Evolutionary conservation across 2,888 invertebrate species (phyloP).

Genomic region (Endomychus coccineus): DNA sequence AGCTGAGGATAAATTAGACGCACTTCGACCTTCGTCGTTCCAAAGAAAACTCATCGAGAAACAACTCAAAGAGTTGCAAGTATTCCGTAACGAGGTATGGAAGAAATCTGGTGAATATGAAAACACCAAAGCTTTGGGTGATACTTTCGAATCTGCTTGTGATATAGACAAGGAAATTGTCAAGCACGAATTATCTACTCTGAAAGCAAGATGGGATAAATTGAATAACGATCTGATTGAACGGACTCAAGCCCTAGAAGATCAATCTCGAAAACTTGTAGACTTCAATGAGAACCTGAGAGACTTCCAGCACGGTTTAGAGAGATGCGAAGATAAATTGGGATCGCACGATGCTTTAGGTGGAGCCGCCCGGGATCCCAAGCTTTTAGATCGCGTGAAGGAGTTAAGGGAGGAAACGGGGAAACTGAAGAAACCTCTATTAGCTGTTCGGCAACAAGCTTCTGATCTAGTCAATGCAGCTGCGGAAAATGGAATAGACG

Average conservation of each 20-base stretch:
- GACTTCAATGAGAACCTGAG: conserved; percentile 80
- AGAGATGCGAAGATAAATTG: conserved; percentile 82
- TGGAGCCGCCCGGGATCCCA: conserved; percentile 72
- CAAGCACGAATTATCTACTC: conserved; percentile 67
- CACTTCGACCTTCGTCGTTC: conserved; percentile 70
- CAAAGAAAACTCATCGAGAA: conserved; percentile 81
- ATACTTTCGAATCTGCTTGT: conserved; percentile 79
- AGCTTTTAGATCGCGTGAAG: conserved; percentile 78
- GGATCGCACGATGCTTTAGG: conserved; percentile 66
- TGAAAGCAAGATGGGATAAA: conserved; percentile 86
- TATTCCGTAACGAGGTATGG: conserved; percentile 88
- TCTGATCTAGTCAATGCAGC: conserved; percentile 72
- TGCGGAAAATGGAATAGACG: conserved; percentile 67
- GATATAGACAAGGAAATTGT: conserved; percentile 89
- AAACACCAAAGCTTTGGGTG: conserved; percentile 76
- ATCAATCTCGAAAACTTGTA: conserved; percentile 69
- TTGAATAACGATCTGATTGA: conserved; percentile 76
- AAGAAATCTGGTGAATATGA: conserved; percentile 92
- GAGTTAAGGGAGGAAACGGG: conserved; percentile 74
- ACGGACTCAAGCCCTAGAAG: conserved; percentile 73
- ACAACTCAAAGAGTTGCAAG: conserved; percentile 79
- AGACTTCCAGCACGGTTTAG: conserved; percentile 76
- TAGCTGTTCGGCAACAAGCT: conserved; percentile 51
- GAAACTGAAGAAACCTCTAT: conserved; percentile 67
- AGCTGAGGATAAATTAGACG: conserved; percentile 76